Percentiles rank a stretch among this genome's conserved stretches.
These are phyloP conservation scores for Bacillus rossius DNA, from an alignment of 1,140 invertebrate genomes.

Conservation along the genomic window DNA sequence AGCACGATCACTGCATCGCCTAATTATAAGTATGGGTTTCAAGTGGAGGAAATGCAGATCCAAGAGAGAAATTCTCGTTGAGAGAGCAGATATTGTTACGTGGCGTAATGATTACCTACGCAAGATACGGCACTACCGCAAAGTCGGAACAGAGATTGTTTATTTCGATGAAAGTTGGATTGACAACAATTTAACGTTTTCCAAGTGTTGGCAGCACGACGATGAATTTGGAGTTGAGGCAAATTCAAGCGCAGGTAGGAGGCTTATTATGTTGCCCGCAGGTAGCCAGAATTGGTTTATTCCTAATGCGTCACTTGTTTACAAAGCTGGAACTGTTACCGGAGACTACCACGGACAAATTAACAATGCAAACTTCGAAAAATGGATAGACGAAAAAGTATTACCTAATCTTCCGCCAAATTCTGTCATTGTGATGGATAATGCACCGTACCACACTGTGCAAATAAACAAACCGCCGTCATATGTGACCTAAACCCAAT, in stretches of 20 bases:
- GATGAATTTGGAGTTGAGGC: not conserved
- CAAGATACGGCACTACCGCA: not conserved
- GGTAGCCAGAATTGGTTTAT: not conserved
- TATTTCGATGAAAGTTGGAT: not conserved
- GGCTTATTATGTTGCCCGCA: not conserved
- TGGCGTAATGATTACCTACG: not conserved
- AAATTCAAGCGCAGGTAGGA: not conserved
- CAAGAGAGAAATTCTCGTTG: not conserved
- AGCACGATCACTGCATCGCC: not conserved
- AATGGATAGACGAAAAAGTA: constrained; percentile 18
- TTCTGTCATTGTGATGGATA: constrained; percentile 23
- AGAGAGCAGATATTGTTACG: not conserved
- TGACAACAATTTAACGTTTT: not conserved
- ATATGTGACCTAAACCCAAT: constrained; percentile 22
- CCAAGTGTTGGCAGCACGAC: constrained; percentile 1
- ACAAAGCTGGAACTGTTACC: constrained; percentile 4
- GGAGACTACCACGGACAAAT: constrained; percentile 23
- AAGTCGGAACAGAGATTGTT: not conserved
- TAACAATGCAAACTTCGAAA: constrained; percentile 19
- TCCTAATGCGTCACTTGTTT: not conserved
- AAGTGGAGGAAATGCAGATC: not conserved
- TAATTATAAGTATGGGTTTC: not conserved
- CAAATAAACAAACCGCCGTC: constrained; percentile 8
- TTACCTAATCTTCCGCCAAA: constrained; percentile 11
- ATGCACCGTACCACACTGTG: constrained; percentile 21